Percentiles rank a stretch among this genome's conserved stretches.
Conservation (phyloP, 2,888 invertebrate species). For the Drosophila multiciliata region DNA sequence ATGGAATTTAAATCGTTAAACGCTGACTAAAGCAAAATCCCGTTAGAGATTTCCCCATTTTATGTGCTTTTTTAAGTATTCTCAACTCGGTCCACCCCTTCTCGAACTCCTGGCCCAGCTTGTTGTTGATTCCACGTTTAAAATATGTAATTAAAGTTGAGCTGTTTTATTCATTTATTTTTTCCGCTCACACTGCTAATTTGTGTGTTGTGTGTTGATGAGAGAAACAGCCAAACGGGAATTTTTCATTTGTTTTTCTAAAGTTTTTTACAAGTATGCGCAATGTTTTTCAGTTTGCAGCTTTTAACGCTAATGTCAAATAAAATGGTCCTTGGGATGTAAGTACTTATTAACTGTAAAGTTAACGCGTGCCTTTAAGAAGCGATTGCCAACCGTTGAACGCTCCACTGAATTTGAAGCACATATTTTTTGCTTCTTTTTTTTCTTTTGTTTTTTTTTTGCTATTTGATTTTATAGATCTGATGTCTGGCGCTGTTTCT, state of each 20-base stretch:
- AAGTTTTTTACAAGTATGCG: slow-evolving; percentile 51
- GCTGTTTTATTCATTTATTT: slow-evolving; percentile 1
- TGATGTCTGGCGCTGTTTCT: slow-evolving; percentile 21
- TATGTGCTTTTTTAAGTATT: slow-evolving; percentile 7
- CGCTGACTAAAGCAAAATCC: slow-evolving; percentile 31
- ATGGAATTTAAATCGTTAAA: slow-evolving; percentile 48
- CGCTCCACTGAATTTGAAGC: slow-evolving; percentile 58
- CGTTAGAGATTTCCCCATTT: slow-evolving; percentile 30
- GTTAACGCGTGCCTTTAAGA: slow-evolving; percentile 53
- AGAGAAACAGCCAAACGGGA: slow-evolving; percentile 19
- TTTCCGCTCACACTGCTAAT: slow-evolving; percentile 16
- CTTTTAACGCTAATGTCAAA: slow-evolving; percentile 3
- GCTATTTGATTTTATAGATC: slow-evolving; percentile 26
- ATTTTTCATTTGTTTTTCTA: slow-evolving; percentile 60
- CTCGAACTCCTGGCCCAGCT: not conserved
- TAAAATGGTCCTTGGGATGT: slow-evolving; percentile 12
- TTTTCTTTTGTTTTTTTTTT: not conserved
- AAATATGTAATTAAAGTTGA: slow-evolving; percentile 53
- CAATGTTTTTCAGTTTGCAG: slow-evolving; percentile 30
- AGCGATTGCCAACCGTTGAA: slow-evolving; percentile 39
- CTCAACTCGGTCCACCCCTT: not conserved
- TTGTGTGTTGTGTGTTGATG: slow-evolving; percentile 25
- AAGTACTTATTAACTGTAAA: slow-evolving; percentile 45
- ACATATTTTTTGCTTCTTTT: slow-evolving; percentile 14
- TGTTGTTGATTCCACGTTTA: slow-evolving; percentile 34